Base-by-base conservation (phyloP, 2,797 vertebrate species). In the Sebastes trivittatus region DNA sequence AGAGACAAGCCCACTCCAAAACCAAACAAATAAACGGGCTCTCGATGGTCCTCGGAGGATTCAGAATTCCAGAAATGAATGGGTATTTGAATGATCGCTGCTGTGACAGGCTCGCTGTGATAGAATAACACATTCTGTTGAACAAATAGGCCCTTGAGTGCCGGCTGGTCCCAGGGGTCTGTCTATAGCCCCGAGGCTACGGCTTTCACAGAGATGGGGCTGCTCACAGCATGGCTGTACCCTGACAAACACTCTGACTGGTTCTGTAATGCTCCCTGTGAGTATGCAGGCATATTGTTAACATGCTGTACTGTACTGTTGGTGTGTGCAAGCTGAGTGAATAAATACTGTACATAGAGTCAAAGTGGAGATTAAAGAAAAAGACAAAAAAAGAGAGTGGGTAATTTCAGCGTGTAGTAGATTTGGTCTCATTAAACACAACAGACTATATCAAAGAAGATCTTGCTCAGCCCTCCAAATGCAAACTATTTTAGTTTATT, bases 71-170 rank as follows among this genome's bases (percentile, higher is more conserved):
- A 88, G 89, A 95, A 94, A 95, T 88, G 92, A 96, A 95, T 94
- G 94, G 92, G 93, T 94, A 94, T 96, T 96, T 96, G 95, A 96
- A 96, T 96, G 93, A 96, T 96, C 94, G 94, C 92, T 92, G 91
- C 92, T 93, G 94, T 95, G 96, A 96, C 95, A 95, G 94, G 92
- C 95, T 93, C 91, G 94, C 95, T 96, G 95, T 95, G 95, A 95
- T 94, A 94, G 94, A 96, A 95, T 95, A 96, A 94, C 94, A 95
- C 95, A 96, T 96, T 96, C 90, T 95, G 94, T 95, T 95, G 93
- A 96, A 95, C 95, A 96, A 96, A 96, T 95, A 96, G 96, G 92
- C 96, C 95, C 94, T 93, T 94, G 94, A 95, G 95, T 95, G 95
- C 94, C 38, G 84, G 80, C 83, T 88, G 92, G 94, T 95, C 95